A percentile compares a stretch with the other conserved stretches of the same genome.
Conservation (phyloP, 2,113 vertebrate genomes). For the Probosciger aterrimus region DNA sequence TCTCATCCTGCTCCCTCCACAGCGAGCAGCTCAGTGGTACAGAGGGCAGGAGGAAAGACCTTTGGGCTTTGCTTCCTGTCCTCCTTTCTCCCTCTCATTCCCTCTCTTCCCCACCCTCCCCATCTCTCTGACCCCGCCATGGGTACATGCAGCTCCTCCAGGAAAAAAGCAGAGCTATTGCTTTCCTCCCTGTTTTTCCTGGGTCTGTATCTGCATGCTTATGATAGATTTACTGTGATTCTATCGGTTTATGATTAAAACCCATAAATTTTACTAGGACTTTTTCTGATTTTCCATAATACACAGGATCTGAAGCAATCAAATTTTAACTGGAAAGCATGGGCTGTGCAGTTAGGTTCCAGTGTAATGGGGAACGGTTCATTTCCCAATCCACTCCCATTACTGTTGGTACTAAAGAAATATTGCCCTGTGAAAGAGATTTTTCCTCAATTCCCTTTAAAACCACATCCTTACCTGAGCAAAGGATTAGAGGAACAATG, state of each 20-base stretch:
- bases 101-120: not conserved
- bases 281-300: constrained; percentile 55
- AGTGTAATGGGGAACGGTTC: not conserved
- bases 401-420: constrained; percentile 56
- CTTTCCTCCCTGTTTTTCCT: not conserved
- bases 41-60: not conserved
- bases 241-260: constrained; percentile 57
- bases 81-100: not conserved
- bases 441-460: constrained; percentile 21
- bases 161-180: not conserved
- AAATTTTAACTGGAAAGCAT: constrained; percentile 37
- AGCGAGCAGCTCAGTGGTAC: fast-evolving
- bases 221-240: constrained; percentile 49
- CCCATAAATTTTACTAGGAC: constrained; percentile 48
- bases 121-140: too few relatives aligned
- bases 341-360: constrained; percentile 6
- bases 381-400: constrained; percentile 7
- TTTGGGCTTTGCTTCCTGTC: not conserved
- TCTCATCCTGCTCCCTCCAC: not conserved
- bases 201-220: not conserved
- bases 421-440: constrained; percentile 9
- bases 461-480: not conserved
- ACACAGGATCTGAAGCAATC: constrained; percentile 42
- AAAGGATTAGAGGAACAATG: not conserved
- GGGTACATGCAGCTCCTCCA: not conserved